Base-by-base conservation (phyloP, 2,888 invertebrate genomes). In the Iselma pallidipennis region DNA sequence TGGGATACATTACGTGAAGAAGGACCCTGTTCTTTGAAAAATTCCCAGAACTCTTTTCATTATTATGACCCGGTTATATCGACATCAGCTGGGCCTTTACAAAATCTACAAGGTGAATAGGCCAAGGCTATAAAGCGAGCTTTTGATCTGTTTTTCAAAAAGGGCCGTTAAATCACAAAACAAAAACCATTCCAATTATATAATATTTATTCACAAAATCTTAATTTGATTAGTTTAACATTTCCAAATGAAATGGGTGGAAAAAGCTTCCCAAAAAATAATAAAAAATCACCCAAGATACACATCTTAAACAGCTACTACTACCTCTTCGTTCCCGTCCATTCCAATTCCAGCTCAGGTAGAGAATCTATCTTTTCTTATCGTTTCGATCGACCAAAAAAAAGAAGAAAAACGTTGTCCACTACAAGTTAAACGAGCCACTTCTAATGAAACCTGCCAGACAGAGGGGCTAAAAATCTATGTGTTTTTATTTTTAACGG, bases 1-100 rank as follows among this genome's bases (percentile, higher is more conserved):
- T 61, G 61, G 61, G 53, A 57, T 53, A 57, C 56, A 53, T 58
- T 57, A 58, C 45, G 21, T 45, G 12, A 23, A 45, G 19, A 23
- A 45, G 45, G 45, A 45, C 21, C 45, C 21, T 21, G 45, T 42
- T 45, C 45, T 45, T 45, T 45, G 45, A 45, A 45, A 45, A 45
- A 45, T 45, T 45, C 45, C 45, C 45, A 45, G 45, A 45, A 45
- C 45, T 45, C 45, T 45, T 45, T 45, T 42, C 19, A 42, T 33
- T 33, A 31, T 45, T 45, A 45, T 23, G 45, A 45, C 45, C 45
- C 45, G 45, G 21, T 23, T 45, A 45, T 23, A 45, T 45, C 23
- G 45, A 45, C 45, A 45, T 45, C 45, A 45, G 45, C 45, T 45
- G 45, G 45, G 45, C 45, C 45, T 45, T 23, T 45, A 45, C 45